These are phyloP conservation scores for Geopemphigus sp. DNA, from an alignment of 1,140 invertebrate species.

Conservation along the genomic window DNA sequence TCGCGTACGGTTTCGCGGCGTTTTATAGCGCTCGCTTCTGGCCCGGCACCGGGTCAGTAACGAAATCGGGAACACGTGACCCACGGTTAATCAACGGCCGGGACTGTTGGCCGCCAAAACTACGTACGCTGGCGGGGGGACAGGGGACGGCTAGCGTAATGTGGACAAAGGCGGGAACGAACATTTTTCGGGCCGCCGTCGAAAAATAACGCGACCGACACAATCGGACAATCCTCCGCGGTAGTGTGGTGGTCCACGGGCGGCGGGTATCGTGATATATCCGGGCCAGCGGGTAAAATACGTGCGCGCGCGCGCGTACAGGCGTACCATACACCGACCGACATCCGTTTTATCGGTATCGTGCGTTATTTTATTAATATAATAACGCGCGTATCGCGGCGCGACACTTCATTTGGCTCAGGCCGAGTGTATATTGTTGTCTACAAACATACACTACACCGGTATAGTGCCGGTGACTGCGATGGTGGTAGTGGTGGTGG, in stretches of 20 bases:
- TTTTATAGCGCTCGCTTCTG: neutral
- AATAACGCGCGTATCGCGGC: conserved; percentile 1
- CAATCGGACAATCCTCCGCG: too few species aligned
- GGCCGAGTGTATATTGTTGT: conserved; percentile 27
- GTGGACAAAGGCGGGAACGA: too few species aligned
- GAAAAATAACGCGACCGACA: neutral
- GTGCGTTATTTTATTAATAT: conserved; percentile 19
- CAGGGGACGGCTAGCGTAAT: too few species aligned
- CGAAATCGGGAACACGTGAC: conserved; percentile 15
- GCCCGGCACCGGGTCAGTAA: neutral
- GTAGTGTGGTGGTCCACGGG: too few species aligned
- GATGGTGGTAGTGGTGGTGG: too few species aligned
- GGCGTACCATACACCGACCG: neutral
- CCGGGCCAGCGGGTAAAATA: neutral
- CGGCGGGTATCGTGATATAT: neutral
- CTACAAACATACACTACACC: conserved; percentile 12
- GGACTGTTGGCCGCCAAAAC: neutral
- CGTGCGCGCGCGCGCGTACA: neutral
- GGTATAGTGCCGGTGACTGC: too few species aligned
- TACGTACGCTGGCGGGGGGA: neutral
- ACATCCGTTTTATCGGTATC: conserved; percentile 18
- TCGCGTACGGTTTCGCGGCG: neutral
- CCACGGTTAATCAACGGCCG: neutral
- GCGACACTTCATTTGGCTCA: conserved; percentile 32
- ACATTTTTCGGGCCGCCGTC: neutral